These are phyloP conservation scores for Diplolepis rosae DNA, from an alignment of 2,888 invertebrate genomes.

Conservation along the genomic window DNA sequence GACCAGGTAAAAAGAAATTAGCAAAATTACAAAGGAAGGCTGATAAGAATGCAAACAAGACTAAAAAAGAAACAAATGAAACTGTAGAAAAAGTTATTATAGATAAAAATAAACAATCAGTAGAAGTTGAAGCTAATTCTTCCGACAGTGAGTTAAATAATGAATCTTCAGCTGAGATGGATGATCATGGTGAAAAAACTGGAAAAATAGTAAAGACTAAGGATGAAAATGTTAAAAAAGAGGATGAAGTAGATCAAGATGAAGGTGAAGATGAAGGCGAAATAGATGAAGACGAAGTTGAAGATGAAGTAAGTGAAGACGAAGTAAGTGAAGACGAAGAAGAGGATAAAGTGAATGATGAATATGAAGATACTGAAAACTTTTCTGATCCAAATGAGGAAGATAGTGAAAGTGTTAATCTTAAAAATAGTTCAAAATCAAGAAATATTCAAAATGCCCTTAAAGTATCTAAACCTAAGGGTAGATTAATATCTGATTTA, in stretches of 20 bases:
- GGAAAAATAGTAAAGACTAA: conserved; percentile 1
- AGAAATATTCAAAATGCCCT: conserved; percentile 14
- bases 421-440: conserved; percentile 13
- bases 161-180: conserved; percentile 6
- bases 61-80: neutral
- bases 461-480: no score
- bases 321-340: neutral
- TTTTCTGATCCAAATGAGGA: conserved; percentile 21
- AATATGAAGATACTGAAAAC: conserved; percentile 23
- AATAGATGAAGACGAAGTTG: conserved; percentile 5
- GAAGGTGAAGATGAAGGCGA: conserved; percentile 7
- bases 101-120: neutral
- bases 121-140: neutral
- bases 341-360: conserved; percentile 11
- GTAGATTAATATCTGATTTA: no score
- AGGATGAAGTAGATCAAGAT: conserved; percentile 15
- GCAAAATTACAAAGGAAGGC: conserved; percentile 43
- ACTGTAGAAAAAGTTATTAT: neutral
- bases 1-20: conserved; percentile 51
- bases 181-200: neutral
- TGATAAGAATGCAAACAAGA: conserved; percentile 36
- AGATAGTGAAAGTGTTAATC: neutral
- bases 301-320: conserved; percentile 16
- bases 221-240: conserved; percentile 7
- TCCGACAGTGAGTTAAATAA: conserved; percentile 15